Evolutionary conservation across 1,140 invertebrate genomes (phyloP).

Genomic region (Atta colombica): DNA sequence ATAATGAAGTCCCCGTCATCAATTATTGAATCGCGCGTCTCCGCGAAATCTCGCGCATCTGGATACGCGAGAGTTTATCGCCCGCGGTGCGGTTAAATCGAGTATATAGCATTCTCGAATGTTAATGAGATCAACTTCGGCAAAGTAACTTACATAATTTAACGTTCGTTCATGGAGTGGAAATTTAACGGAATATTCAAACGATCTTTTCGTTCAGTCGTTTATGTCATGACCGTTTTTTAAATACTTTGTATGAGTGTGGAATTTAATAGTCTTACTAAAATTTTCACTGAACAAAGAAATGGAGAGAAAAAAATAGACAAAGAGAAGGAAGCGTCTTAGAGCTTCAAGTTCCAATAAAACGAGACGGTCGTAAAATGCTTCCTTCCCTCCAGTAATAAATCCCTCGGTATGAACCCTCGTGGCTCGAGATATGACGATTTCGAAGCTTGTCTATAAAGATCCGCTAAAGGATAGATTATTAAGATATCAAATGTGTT

Average conservation of each 20-base stretch:
- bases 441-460: constrained; percentile 38
- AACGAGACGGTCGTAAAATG: constrained; percentile 51
- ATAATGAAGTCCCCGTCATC: constrained; percentile 9
- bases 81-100: constrained; percentile 48
- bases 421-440: neutral
- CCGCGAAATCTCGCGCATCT: neutral
- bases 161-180: neutral
- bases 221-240: constrained; percentile 19
- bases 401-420: constrained; percentile 38
- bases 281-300: constrained; percentile 45
- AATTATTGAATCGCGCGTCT: constrained; percentile 20
- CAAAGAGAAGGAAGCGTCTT: neutral
- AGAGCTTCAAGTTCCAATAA: constrained; percentile 58
- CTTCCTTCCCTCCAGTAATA: constrained; percentile 40
- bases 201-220: neutral
- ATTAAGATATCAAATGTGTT: constrained; percentile 45
- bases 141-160: constrained; percentile 38
- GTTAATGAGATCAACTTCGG: constrained; percentile 63
- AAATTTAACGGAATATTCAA: constrained; percentile 25
- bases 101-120: neutral
- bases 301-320: neutral
- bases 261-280: constrained; percentile 53
- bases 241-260: constrained; percentile 40
- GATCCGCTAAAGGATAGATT: neutral
- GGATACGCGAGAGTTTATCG: constrained; percentile 23